Percentiles rank a stretch among this genome's conserved stretches.
Conservation (phyloP, 1,140 invertebrate genomes). For the Lepidurus couesii region DNA sequence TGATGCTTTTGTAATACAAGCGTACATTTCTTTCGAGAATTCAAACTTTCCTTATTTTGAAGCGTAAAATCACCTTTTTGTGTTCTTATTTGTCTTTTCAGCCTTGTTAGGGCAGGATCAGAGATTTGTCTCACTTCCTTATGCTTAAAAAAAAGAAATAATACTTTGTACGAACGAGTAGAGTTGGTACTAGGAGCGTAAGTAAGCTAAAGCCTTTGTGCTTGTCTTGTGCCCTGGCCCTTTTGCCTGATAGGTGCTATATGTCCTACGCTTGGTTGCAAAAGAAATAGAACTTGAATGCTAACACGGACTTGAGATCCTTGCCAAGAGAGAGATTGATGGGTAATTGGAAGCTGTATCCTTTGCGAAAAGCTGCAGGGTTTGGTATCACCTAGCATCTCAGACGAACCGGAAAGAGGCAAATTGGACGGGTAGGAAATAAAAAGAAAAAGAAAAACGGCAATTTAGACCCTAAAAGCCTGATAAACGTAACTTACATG, state of each 20-base stretch:
- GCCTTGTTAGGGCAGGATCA: background rate
- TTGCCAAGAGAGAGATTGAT: constrained; percentile 4
- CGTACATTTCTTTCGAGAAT: background rate
- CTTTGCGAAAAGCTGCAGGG: background rate
- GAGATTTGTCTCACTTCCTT: background rate
- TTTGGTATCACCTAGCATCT: background rate
- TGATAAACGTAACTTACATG: background rate
- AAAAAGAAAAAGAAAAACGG: background rate
- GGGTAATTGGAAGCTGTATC: constrained; percentile 1
- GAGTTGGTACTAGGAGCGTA: background rate
- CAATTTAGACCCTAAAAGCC: background rate
- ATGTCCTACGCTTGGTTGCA: background rate
- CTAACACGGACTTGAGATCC: background rate
- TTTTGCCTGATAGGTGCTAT: background rate
- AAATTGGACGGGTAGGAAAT: constrained; percentile 4
- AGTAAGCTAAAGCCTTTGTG: background rate
- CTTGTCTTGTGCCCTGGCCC: background rate
- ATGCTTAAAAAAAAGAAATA: no score
- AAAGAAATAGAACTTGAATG: background rate
- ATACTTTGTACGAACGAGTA: background rate
- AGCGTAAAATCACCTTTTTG: background rate
- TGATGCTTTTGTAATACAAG: constrained; percentile 2
- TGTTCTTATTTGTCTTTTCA: background rate
- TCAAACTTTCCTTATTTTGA: background rate
- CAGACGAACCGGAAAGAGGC: background rate